Conservation (phyloP, 2,113 vertebrate species). For the Onychostoma macrolepis region DNA sequence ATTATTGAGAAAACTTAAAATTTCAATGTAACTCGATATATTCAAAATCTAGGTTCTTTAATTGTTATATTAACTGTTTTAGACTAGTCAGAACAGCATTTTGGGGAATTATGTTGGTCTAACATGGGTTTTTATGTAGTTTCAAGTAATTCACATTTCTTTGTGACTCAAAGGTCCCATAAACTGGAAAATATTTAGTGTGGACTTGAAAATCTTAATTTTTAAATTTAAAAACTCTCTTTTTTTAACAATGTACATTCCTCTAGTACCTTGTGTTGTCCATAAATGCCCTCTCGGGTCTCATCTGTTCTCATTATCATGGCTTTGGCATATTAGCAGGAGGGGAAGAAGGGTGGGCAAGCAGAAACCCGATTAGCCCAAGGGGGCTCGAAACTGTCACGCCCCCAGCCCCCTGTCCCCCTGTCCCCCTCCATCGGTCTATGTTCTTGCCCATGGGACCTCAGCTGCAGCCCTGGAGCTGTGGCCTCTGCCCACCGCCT, state of each 20-base stretch:
- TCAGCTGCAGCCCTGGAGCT: conserved; percentile 72
- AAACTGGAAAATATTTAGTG: neutral
- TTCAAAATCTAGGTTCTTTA: neutral
- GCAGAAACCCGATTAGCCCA: conserved; percentile 9
- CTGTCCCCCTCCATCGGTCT: neutral
- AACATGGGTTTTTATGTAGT: neutral
- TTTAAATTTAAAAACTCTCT: neutral
- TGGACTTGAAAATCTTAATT: neutral
- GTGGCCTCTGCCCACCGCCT: conserved; percentile 56
- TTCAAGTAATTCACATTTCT: neutral
- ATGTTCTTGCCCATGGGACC: conserved; percentile 60
- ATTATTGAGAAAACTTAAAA: too few relatives aligned
- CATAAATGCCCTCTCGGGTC: neutral
- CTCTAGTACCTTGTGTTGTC: neutral
- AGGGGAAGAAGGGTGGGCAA: neutral
- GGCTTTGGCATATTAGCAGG: conserved; percentile 2
- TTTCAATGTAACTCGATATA: too few relatives aligned
- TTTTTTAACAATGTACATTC: neutral
- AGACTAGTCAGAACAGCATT: too few relatives aligned
- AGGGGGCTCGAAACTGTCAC: conserved; percentile 1
- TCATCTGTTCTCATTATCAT: conserved; percentile 35
- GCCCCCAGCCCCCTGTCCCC: neutral
- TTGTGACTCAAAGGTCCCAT: neutral
- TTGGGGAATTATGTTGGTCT: neutral
- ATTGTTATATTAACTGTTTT: neutral